Evolutionary conservation across 2,888 invertebrate species (phyloP), one percentile per base, ranked within the genome.

Genomic region (Drosophila leonis): DNA sequence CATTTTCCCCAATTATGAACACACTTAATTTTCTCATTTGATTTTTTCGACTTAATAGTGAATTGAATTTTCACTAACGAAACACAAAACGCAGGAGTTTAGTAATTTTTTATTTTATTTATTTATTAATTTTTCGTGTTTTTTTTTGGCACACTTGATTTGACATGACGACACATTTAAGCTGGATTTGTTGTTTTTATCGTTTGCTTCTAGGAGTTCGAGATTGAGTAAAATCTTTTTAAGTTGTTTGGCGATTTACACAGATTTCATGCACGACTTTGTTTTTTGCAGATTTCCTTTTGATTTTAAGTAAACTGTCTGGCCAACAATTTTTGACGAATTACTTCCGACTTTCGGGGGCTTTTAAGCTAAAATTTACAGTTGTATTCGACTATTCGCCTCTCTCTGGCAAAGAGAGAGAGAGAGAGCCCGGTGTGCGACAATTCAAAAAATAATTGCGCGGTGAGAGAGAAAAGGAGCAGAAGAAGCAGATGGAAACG

Each of bases 331-430:
- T 51, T 31, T 81, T 86, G 76, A 79, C 83, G 79, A 72, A 79
- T 86, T 83, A 79, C 84, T 79, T 87, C 79, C 87, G 68, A 79
- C 80, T 78, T 85, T 70, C 35, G 67, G 56, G 60, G 60, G 66
- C 65, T 72, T 88, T 78, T 66, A 74, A 78, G 69, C 72, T 72
- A 74, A 79, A 71, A 70, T 81, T 81, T 72, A 65, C 88, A 75
- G 63, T 71, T 64, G 51, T 69, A 48, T 62, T 63, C 42, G 46
- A 61, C 42, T 48, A 49, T 44, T 52, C 51, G 33, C 48, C 42
- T 51, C 52, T 46, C 31, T 65, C 49, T 42, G 37, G n/a, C 42
- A 41, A 4, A 41, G 41, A 18, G 41, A 13, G 13, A 64, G 60
- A 59, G 62, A 13, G 46, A 66, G 57, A 69, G 69, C 46, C 62